Evolutionary conservation across 2,797 vertebrate genomes (phyloP).

Genomic region (Myoxocephalus aenaeus): DNA sequence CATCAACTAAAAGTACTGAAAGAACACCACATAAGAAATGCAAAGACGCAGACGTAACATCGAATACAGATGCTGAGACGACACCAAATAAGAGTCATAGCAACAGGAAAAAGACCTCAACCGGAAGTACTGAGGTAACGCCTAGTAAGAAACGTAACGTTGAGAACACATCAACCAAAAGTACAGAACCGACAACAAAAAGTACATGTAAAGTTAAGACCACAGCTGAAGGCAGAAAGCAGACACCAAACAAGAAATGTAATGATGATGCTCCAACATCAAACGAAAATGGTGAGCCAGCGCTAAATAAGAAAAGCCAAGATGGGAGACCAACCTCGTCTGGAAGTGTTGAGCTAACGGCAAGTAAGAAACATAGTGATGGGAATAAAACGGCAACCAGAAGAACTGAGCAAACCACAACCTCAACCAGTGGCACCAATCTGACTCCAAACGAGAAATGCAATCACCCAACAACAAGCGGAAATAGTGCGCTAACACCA

Average conservation of each 20-base stretch:
- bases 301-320: not conserved
- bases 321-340: not conserved
- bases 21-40: not conserved
- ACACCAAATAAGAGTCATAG: not conserved
- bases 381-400: not conserved
- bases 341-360: not conserved
- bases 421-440: not conserved
- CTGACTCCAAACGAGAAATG: not conserved
- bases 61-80: not conserved
- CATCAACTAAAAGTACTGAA: not conserved
- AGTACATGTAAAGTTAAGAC: not conserved
- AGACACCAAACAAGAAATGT: not conserved
- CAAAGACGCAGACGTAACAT: not conserved
- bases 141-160: not conserved
- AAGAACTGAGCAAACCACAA: not conserved
- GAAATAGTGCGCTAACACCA: not conserved
- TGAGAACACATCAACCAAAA: not conserved
- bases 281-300: not conserved
- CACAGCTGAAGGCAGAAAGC: not conserved
- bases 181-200: not conserved
- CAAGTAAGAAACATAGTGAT: not conserved
- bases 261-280: not conserved
- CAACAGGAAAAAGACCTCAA: not conserved
- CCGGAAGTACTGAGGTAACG: not conserved
- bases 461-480: not conserved